phyloP scores from a whole-genome alignment of 2,888 invertebrate species.

The Heliconius hortense region DNA sequence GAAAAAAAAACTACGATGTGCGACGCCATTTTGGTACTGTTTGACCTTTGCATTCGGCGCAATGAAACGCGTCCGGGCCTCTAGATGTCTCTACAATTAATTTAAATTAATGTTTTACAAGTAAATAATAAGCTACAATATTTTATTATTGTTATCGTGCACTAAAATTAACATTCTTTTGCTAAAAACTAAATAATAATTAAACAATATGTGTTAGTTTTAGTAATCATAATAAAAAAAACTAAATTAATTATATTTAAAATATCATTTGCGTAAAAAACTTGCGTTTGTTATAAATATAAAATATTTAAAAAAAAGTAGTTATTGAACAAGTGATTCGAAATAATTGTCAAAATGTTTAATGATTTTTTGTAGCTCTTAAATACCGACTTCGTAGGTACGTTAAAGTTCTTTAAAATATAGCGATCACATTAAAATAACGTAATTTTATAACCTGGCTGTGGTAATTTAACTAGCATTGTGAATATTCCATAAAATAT shows the following conservation, averaged over 20 bases:
- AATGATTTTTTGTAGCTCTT: conserved; percentile 23
- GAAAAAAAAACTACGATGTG: too few relatives aligned
- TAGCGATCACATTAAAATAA: conserved; percentile 34
- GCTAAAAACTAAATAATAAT: not conserved
- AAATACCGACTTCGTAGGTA: conserved; percentile 26
- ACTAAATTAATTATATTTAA: not conserved
- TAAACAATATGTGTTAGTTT: not conserved
- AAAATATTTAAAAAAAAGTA: conserved; percentile 19
- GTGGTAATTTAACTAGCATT: conserved; percentile 42
- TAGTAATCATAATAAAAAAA: not conserved
- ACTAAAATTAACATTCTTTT: not conserved
- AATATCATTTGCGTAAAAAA: conserved; percentile 3
- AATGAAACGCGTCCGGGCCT: not conserved
- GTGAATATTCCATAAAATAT: conserved; percentile 31
- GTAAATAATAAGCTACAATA: not conserved
- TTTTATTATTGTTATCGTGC: not conserved
- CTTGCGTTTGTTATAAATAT: conserved; percentile 24
- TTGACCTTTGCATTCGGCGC: not conserved
- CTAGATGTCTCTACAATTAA: not conserved
- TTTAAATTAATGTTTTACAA: not conserved
- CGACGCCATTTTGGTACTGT: not conserved
- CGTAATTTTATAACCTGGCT: conserved; percentile 42
- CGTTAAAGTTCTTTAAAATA: conserved; percentile 6
- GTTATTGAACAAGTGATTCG: conserved; percentile 3
- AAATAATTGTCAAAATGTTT: conserved; percentile 15